Percentiles rank a stretch among this genome's conserved stretches.
These are phyloP conservation scores for Yponomeuta sedellus DNA, from an alignment of 2,888 invertebrate species.

Conservation along the genomic window DNA sequence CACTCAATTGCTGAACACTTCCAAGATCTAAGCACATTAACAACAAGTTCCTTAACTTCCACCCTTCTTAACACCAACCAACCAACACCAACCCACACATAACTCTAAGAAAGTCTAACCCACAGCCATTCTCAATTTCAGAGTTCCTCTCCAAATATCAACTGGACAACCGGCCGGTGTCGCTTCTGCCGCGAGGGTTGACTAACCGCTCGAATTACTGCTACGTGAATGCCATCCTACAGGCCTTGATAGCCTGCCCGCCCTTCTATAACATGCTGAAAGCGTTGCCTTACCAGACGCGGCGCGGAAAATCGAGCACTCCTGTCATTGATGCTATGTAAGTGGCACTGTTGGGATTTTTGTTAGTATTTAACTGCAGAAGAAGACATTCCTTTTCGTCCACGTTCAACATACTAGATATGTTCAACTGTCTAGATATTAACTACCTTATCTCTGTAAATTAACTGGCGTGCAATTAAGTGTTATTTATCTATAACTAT, in stretches of 20 bases:
- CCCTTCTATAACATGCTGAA: slow-evolving; percentile 95
- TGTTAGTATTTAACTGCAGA: not conserved
- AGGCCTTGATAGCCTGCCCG: slow-evolving; percentile 95
- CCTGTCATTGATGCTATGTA: slow-evolving; percentile 96
- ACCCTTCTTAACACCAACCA: no score
- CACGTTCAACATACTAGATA: no score
- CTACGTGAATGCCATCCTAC: slow-evolving; percentile 96
- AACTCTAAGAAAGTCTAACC: not conserved
- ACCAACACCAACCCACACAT: no score
- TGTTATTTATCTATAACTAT: no score
- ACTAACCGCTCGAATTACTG: slow-evolving; percentile 97
- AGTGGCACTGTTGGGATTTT: slow-evolving; percentile 51
- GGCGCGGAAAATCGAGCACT: slow-evolving; percentile 78
- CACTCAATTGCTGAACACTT: no score
- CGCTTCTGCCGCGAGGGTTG: slow-evolving; percentile 91
- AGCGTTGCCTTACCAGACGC: slow-evolving; percentile 82
- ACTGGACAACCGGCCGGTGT: slow-evolving; percentile 86
- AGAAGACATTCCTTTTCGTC: no score
- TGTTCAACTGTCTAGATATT: no score
- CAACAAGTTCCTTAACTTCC: no score
- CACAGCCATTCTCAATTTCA: slow-evolving; percentile 50
- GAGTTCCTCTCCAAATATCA: slow-evolving; percentile 86
- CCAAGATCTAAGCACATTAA: no score
- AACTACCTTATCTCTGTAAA: no score
- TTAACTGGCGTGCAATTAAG: no score